Conservation (phyloP, 30 jellyfish, hydroid and myxozoan genomes). For the Turritopsis rubra region DNA sequence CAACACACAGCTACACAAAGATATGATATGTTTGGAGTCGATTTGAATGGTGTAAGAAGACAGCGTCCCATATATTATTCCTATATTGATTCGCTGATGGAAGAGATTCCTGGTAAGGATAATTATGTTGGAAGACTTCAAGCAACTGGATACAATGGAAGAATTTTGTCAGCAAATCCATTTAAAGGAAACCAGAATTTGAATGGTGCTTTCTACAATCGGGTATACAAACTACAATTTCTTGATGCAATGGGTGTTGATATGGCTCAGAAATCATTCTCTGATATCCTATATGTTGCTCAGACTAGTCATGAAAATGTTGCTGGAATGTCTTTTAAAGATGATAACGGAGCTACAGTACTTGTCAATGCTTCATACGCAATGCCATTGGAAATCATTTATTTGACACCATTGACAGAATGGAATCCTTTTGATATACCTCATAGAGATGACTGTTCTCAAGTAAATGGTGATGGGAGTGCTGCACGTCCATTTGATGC, state of each 20-base stretch:
- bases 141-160: neutral
- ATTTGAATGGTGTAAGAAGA: neutral
- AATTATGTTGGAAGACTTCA: slow-evolving; percentile 2
- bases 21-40: neutral
- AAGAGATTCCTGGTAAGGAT: slow-evolving; percentile 18
- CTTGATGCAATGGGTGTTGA: slow-evolving; percentile 27
- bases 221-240: slow-evolving; percentile 2
- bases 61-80: slow-evolving; percentile 3
- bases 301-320: neutral
- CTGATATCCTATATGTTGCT: slow-evolving; percentile 17
- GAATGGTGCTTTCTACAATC: neutral
- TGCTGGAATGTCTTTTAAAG: neutral
- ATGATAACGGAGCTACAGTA: neutral
- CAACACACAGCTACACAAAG: neutral
- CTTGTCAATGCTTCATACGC: slow-evolving; percentile 21
- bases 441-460: slow-evolving; percentile 11
- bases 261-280: neutral
- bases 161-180: neutral
- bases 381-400: slow-evolving; percentile 1
- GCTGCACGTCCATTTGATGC: slow-evolving; percentile 9
- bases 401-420: slow-evolving; percentile 8
- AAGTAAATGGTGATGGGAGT: slow-evolving; percentile 3
- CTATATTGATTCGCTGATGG: slow-evolving; percentile 4
- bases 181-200: neutral
- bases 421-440: slow-evolving; percentile 19